phyloP scores from a whole-genome alignment of 2,113 vertebrate species.

The Melanerpes aurifrons region DNA sequence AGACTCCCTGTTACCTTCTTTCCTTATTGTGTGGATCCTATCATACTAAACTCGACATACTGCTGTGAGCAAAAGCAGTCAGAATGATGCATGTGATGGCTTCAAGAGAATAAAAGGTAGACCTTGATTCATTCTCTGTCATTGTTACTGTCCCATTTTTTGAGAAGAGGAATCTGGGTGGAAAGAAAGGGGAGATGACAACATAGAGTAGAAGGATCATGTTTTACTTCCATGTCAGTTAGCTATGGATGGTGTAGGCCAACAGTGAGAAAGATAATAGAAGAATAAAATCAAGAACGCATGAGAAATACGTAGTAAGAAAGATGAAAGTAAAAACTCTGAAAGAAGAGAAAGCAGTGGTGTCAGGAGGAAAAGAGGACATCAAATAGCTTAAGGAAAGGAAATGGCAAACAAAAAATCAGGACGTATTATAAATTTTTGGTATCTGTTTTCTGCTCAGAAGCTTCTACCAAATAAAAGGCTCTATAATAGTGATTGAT shows the following conservation, averaged over 20 bases:
- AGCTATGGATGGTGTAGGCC: neutral
- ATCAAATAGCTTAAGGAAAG: constrained; percentile 3
- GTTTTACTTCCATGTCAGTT: neutral
- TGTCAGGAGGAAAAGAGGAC: neutral
- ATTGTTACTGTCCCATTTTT: neutral
- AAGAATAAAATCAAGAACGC: constrained; percentile 24
- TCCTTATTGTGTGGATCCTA: neutral
- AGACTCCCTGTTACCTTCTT: neutral
- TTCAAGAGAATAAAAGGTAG: neutral
- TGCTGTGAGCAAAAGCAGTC: neutral
- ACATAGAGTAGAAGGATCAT: neutral
- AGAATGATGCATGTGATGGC: neutral
- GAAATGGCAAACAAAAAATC: constrained; percentile 9
- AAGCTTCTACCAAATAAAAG: constrained; percentile 43
- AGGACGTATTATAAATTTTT: neutral
- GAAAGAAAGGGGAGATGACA: neutral
- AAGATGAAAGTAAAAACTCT: neutral
- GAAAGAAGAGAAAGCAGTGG: neutral
- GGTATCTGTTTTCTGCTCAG: neutral
- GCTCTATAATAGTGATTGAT: constrained; percentile 61
- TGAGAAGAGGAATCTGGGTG: neutral
- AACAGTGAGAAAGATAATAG: neutral
- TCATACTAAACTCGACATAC: rapidly evolving
- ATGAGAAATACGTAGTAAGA: neutral
- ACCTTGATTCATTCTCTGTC: neutral